A percentile compares a stretch with the other conserved stretches of the same genome.
These are phyloP conservation scores for Rotaria sp. DNA, from an alignment of 2,888 invertebrate genomes.

Conservation along the genomic window DNA sequence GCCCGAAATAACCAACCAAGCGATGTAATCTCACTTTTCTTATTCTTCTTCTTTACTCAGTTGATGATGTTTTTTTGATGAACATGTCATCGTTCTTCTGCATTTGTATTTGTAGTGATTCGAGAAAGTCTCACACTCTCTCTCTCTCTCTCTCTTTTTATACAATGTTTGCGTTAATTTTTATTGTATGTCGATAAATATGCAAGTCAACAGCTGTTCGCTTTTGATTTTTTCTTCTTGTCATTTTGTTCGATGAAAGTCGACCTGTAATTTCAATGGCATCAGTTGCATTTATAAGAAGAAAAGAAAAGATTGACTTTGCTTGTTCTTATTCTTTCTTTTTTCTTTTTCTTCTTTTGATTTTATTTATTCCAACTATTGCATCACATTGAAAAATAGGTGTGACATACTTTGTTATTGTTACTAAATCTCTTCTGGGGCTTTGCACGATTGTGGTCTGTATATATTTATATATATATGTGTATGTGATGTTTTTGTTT, in stretches of 20 bases:
- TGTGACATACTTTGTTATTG: neutral
- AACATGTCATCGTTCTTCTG: neutral
- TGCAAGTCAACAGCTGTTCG: neutral
- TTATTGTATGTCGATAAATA: neutral
- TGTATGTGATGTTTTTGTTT: constrained; percentile 19
- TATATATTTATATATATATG: neutral
- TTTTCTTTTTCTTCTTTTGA: neutral
- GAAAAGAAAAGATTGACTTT: neutral
- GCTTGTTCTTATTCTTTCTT: neutral
- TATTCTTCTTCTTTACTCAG: neutral
- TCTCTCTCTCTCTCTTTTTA: neutral
- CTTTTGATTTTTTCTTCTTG: neutral
- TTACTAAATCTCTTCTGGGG: neutral
- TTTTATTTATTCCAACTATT: neutral
- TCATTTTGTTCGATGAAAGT: neutral
- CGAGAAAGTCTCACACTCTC: neutral
- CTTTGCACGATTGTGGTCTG: neutral
- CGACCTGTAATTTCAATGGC: neutral
- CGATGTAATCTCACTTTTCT: neutral
- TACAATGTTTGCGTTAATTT: neutral
- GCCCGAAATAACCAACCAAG: neutral
- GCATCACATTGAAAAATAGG: neutral
- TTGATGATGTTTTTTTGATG: neutral
- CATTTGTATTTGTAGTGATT: neutral
- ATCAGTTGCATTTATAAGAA: neutral